Evolutionary conservation across 2,113 vertebrate species (phyloP).

Genomic region (Gobius niger): DNA sequence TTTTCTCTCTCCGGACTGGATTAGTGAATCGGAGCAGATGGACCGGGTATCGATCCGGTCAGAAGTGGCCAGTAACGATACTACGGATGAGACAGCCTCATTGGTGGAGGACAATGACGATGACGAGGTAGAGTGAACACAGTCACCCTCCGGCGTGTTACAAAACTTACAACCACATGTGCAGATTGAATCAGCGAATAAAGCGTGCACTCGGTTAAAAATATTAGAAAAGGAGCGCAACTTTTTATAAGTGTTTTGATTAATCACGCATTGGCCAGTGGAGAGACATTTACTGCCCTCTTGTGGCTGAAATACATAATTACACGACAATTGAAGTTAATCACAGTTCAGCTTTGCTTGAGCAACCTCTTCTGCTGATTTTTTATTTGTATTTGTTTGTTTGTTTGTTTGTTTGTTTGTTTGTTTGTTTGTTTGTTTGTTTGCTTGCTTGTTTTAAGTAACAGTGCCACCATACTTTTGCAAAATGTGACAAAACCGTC

Average conservation of each 20-base stretch:
- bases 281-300: not conserved
- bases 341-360: too few relatives aligned
- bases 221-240: too few relatives aligned
- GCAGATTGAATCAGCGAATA: not conserved
- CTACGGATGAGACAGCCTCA: constrained; percentile 53
- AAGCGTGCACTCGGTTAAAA: not conserved
- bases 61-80: constrained; percentile 50
- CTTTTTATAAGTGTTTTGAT: not conserved
- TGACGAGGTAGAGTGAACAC: constrained; percentile 58
- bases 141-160: too few relatives aligned
- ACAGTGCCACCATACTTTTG: too few relatives aligned
- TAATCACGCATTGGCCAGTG: not conserved
- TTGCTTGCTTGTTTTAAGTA: too few relatives aligned
- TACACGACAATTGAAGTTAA: not conserved
- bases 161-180: too few relatives aligned
- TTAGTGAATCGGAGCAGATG: constrained; percentile 48
- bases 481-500: too few relatives aligned
- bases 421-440: too few relatives aligned
- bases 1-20: not conserved
- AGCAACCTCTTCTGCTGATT: too few relatives aligned
- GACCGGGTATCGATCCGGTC: constrained; percentile 54
- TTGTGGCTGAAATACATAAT: not conserved
- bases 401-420: too few relatives aligned
- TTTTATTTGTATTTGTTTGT: too few relatives aligned
- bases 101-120: constrained; percentile 51